Evolutionary conservation across 2,888 invertebrate species (phyloP), one percentile per base, ranked within the genome.

Genomic region (Linnaemya vulpina): DNA sequence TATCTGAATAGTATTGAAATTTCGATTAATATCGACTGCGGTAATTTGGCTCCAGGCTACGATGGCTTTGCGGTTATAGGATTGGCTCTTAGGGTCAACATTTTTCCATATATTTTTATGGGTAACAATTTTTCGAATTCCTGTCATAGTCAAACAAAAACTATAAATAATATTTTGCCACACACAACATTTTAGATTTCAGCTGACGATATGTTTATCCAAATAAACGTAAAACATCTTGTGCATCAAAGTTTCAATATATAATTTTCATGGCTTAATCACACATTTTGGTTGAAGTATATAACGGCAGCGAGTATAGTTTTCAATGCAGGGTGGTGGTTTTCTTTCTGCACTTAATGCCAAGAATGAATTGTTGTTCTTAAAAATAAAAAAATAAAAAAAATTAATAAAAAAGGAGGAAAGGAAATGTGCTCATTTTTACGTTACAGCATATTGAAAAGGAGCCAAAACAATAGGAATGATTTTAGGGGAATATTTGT

Each of bases 341-440:
- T 10, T n/a, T 46, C 30, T 15, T 43, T 46, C 1, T 9, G 25
- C 46, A 49, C 46, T 46, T n/a, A 46, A 15, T 15, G 25, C 25
- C 68, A 70, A 20, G 43, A 2, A 40, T 53, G 53, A 40, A 1
- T 65, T 70, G n/a, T 67, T 71, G 58, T 68, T 55, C 65, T 43
- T 65, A 77, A 43, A 67, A 74, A 15, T 40, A 20, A n/a, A 65
- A 63, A 8, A 62, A 62, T 5, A 10, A 13, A 15, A 5, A 9
- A 25, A 3, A 38, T 35, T 30, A 30, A 30, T 11, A 63, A 68
- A 58, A 20, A 17, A 62, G 13, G 15, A 9, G 49, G 22, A 20
- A 55, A 55, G 63, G 43, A 79, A 63, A 55, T 79, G 40, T 84
- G 70, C 79, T 84, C 83, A 79, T 75, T 79, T 80, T 43, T 43